Base-by-base conservation (phyloP, 1,140 invertebrate species). In the Cataglyphis hispanica region DNA sequence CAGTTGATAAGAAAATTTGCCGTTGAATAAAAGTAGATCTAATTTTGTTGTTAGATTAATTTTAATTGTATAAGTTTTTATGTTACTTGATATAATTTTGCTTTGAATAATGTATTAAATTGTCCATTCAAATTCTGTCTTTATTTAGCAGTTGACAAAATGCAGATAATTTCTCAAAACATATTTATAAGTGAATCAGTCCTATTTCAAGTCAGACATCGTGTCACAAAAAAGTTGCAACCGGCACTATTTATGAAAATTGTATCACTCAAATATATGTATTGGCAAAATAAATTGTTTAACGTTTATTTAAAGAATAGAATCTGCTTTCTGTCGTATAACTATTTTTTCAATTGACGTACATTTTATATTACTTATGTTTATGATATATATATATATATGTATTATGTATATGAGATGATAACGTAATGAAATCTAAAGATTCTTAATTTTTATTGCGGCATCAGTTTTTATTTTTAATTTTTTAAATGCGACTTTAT, bases 121-220 rank as follows among this genome's bases (percentile, higher is more conserved):
- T 40, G 10, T 40, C 10, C n/a, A 13, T 64, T 16, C 40, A 34
- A 77, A 64, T 78, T 64, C 10, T 22, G 60, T 46, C 61, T 34
- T 31, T 37, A 50, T 40, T 1, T 27, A 31, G 50, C 31, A 50
- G 10, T 56, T 27, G 50, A 69, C 46, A 56, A 56, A 70, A 50
- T 58, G 19, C 50, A 11, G 19, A 19, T 19, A 6, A 27, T 78
- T 78, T 78, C 46, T 40, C 60, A 22, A 81, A 60, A 70, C 1
- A 34, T 70, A 70, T 40, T 58, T 34, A 50, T 25, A 81, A 81
- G 50, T 81, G 66, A 66, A 81, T 58, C 77, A 70, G 11, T 25
- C 50, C 37, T n/a, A 53, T 43, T 70, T 81, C 25, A n/a, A 37
- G 25, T n/a, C 64, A 67, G 34, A 70, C 77, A 16, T 56, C 19